Conservation (phyloP, 2,797 vertebrate species). For the Enteromius argenteus region DNA sequence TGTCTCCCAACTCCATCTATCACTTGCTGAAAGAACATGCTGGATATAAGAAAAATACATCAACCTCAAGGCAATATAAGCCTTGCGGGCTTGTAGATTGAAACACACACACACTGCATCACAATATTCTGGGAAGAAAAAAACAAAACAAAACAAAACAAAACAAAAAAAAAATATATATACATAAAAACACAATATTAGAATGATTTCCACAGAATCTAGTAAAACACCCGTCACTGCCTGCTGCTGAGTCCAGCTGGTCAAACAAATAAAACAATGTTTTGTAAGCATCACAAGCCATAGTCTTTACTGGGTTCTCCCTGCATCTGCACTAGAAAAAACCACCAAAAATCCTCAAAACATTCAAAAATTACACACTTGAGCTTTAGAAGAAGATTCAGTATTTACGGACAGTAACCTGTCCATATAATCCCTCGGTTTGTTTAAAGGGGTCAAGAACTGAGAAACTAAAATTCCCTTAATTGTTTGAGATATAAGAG, state of each 20-base stretch:
- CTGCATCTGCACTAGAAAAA: neutral
- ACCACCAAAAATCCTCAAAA: neutral
- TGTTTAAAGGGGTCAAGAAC: neutral
- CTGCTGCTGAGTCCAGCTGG: neutral
- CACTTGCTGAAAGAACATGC: conserved; percentile 11
- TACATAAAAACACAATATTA: too few species aligned
- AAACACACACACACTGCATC: too few species aligned
- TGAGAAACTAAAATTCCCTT: too few species aligned
- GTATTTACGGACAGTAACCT: neutral
- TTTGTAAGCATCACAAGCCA: neutral
- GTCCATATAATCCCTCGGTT: neutral
- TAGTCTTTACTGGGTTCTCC: neutral
- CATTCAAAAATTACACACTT: neutral
- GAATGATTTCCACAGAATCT: too few species aligned
- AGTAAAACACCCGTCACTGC: neutral
- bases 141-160: too few species aligned
- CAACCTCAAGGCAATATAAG: neutral
- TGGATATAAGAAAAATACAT: neutral
- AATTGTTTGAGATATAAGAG: too few species aligned
- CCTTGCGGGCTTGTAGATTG: neutral
- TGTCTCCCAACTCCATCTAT: conserved; percentile 28
- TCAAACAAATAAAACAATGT: neutral
- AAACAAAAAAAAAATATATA: too few species aligned
- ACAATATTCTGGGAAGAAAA: neutral
- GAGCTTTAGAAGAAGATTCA: too few species aligned